These are phyloP conservation scores for Autographa gamma DNA, from an alignment of 2,888 invertebrate species.

Conservation along the genomic window DNA sequence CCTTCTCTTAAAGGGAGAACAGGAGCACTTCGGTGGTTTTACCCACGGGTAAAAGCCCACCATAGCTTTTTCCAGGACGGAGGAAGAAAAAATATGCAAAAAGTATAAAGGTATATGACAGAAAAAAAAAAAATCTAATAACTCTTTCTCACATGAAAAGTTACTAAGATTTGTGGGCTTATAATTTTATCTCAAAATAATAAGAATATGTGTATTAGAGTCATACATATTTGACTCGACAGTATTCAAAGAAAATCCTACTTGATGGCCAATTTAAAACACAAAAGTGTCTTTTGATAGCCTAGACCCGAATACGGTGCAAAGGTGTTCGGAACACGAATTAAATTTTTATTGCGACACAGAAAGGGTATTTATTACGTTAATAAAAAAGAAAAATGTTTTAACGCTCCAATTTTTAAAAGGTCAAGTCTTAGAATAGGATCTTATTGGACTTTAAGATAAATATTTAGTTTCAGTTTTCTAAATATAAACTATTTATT, in stretches of 20 bases:
- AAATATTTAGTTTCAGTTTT: not conserved
- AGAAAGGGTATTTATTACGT: conserved; percentile 60
- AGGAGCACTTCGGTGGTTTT: too few species aligned
- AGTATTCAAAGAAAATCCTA: conserved; percentile 21
- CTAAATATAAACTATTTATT: not conserved
- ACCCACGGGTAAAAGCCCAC: too few species aligned
- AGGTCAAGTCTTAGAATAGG: conserved; percentile 9
- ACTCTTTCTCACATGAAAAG: too few species aligned
- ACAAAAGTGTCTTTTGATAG: conserved; percentile 50
- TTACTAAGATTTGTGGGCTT: too few species aligned
- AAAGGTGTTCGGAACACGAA: conserved; percentile 50
- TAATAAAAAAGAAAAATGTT: conserved; percentile 49
- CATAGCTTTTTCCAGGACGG: too few species aligned
- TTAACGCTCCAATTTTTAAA: conserved; percentile 36
- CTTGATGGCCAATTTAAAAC: conserved; percentile 50
- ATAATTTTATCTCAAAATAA: too few species aligned
- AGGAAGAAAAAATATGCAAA: too few species aligned
- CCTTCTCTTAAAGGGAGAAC: too few species aligned
- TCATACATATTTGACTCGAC: not conserved
- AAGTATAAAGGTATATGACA: too few species aligned
- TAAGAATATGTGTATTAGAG: too few species aligned
- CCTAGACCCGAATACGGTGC: conserved; percentile 15
- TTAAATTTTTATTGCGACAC: conserved; percentile 59
- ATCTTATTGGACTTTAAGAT: conserved; percentile 4
- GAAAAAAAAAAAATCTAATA: too few species aligned